Evolutionary conservation across 2,888 invertebrate species (phyloP).

Genomic region (Microctonus hyperodae): DNA sequence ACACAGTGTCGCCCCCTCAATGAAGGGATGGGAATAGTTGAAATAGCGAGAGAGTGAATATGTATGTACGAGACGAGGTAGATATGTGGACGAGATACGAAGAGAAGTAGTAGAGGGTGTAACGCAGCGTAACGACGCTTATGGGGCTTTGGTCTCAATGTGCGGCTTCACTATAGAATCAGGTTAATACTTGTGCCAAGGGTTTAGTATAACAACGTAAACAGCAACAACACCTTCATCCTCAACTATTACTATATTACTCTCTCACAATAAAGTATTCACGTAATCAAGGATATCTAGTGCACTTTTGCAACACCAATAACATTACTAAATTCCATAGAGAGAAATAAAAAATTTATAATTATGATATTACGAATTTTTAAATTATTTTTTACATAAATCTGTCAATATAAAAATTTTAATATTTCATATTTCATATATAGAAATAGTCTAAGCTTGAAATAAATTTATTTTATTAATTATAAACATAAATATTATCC

Average conservation of each 20-base stretch:
- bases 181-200: conserved; percentile 50
- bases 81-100: conserved; percentile 6
- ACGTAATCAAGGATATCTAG: no score
- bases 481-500: no score
- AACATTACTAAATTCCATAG: no score
- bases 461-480: no score
- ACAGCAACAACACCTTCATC: conserved; percentile 42
- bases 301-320: neutral
- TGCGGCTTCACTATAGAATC: conserved; percentile 49
- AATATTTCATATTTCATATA: no score
- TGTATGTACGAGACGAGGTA: neutral
- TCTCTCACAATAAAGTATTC: no score
- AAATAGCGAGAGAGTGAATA: neutral
- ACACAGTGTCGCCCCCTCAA: neutral
- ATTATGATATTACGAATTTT: no score
- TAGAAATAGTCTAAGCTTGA: no score
- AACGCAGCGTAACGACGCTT: conserved; percentile 54
- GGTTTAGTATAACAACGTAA: conserved; percentile 52
- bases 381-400: no score
- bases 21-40: neutral
- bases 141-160: conserved; percentile 51
- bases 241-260: no score
- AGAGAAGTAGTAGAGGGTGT: conserved; percentile 36
- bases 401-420: no score
- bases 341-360: no score